These are phyloP conservation scores for Ceriagrion tenellum DNA, from an alignment of 2,888 invertebrate species.

Conservation along the genomic window DNA sequence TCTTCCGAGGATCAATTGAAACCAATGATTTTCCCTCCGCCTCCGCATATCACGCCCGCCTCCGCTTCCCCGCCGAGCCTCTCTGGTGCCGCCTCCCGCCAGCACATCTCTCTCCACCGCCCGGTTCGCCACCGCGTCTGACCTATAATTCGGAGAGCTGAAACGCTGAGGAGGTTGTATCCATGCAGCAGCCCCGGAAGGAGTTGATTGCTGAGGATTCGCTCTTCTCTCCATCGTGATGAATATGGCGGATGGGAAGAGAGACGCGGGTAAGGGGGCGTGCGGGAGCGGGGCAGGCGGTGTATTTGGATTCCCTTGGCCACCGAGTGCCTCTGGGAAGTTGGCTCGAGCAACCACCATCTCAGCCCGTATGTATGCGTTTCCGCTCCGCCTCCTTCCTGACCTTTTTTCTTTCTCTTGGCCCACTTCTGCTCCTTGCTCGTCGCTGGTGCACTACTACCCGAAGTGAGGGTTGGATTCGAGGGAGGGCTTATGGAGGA, in stretches of 20 bases:
- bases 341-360: background rate
- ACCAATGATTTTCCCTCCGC: background rate
- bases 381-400: background rate
- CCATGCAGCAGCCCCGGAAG: background rate
- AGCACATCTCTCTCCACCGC: background rate
- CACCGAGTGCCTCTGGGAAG: background rate
- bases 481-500: background rate
- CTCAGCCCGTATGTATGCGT: background rate
- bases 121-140: background rate
- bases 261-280: background rate
- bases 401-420: background rate
- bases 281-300: background rate
- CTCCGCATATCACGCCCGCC: background rate
- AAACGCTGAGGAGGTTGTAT: background rate
- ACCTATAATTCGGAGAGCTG: conserved; percentile 4
- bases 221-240: background rate
- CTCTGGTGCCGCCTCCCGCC: background rate
- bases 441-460: background rate
- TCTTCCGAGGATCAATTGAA: background rate
- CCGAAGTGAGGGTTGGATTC: background rate
- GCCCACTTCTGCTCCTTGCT: background rate
- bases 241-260: background rate
- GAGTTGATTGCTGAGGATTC: background rate
- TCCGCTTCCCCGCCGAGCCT: background rate
- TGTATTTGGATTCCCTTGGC: background rate